Percentiles rank a stretch among this genome's conserved stretches.
Evolutionary conservation across 1,140 invertebrate genomes (phyloP).

Genomic region (Drosophila lacertosa): DNA sequence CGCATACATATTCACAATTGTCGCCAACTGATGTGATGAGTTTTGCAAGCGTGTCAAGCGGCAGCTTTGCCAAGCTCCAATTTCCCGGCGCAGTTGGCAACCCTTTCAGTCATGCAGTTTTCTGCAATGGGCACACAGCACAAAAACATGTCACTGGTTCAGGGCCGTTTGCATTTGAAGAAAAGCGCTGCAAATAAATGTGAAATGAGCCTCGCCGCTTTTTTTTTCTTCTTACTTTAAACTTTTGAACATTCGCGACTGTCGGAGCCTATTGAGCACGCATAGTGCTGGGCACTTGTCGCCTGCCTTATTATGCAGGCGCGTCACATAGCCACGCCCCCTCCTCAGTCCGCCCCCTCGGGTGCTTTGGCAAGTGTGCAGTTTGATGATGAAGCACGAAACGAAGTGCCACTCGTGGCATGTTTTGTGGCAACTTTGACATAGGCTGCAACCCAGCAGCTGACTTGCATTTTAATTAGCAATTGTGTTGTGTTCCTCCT

Average conservation of each 20-base stretch:
- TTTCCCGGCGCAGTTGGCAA: conserved; percentile 12
- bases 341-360: too few relatives aligned
- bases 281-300: conserved; percentile 52
- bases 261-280: conserved; percentile 72
- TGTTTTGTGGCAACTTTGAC: conserved; percentile 50
- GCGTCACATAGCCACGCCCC: conserved; percentile 16
- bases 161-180: conserved; percentile 49
- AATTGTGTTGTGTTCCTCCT: conserved; percentile 35
- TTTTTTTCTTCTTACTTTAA: conserved; percentile 53
- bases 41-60: conserved; percentile 35
- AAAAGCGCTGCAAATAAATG: conserved; percentile 48
- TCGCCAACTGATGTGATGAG: conserved; percentile 15
- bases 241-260: too few relatives aligned
- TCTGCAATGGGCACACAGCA: neutral
- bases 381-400: conserved; percentile 47
- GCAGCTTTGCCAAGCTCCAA: conserved; percentile 3
- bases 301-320: conserved; percentile 58
- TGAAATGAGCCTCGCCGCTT: conserved; percentile 32
- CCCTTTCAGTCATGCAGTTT: conserved; percentile 22
- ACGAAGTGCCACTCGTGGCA: conserved; percentile 8
- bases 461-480: conserved; percentile 77
- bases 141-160: conserved; percentile 72
- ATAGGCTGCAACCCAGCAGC: conserved; percentile 31
- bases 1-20: conserved; percentile 5
- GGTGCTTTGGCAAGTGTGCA: too few relatives aligned